A percentile compares a stretch with the other conserved stretches of the same genome.
Conservation (phyloP, 37 sponge, comb jelly and placozoan genomes). For the Petrosia ficiformis region DNA sequence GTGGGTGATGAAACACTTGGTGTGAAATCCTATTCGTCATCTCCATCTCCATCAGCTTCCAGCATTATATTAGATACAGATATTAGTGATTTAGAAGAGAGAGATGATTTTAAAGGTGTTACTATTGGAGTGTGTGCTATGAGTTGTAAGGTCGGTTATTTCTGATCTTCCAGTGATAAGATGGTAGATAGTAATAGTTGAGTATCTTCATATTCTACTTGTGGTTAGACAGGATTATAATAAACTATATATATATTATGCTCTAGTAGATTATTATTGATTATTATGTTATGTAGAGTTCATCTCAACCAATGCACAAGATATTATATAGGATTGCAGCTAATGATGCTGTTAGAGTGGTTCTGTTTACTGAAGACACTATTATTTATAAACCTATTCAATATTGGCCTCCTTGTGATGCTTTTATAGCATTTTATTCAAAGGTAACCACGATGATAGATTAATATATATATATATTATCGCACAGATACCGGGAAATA, state of each 20-base stretch:
- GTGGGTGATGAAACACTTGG: too few relatives aligned
- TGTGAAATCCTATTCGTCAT: too few relatives aligned
- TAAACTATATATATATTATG: too few relatives aligned
- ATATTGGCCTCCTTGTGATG: slow-evolving; percentile 86
- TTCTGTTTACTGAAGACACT: slow-evolving; percentile 72
- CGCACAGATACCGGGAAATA: too few relatives aligned
- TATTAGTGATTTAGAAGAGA: neutral
- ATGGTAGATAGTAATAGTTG: too few relatives aligned
- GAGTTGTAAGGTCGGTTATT: slow-evolving; percentile 72
- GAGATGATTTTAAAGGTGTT: slow-evolving; percentile 3
- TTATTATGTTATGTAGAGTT: slow-evolving; percentile 34
- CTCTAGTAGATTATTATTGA: too few relatives aligned
- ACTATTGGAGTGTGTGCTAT: slow-evolving; percentile 90
- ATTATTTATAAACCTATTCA: slow-evolving; percentile 76
- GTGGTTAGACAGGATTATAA: too few relatives aligned
- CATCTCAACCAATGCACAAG: slow-evolving; percentile 78
- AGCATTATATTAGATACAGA: neutral
- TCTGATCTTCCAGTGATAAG: neutral
- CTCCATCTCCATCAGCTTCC: slow-evolving; percentile 1
- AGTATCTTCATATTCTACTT: neutral
- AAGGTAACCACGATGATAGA: slow-evolving; percentile 63
- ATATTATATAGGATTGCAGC: slow-evolving; percentile 64
- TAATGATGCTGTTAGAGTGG: slow-evolving; percentile 57
- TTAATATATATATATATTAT: too few relatives aligned
- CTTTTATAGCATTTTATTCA: slow-evolving; percentile 89